Conservation (phyloP, 2,797 vertebrate species). For the Diplodus sargus region DNA sequence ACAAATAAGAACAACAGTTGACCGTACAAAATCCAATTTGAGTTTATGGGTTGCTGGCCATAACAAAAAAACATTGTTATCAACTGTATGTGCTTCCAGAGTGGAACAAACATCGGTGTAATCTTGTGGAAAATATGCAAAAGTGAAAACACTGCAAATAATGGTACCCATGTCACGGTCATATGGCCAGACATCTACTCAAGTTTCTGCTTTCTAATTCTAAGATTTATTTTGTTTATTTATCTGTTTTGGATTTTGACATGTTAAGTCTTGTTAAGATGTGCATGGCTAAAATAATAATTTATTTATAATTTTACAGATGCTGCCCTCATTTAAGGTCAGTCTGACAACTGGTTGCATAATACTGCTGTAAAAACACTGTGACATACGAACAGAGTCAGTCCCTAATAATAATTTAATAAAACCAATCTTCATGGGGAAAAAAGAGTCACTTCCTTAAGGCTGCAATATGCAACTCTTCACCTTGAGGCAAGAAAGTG, state of each 20-base stretch:
- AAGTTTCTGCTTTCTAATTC: slow-evolving; percentile 16
- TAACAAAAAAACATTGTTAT: slow-evolving; percentile 2
- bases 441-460: slow-evolving; percentile 40
- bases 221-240: background rate
- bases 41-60: slow-evolving; percentile 32
- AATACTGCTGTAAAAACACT: slow-evolving; percentile 26
- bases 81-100: slow-evolving; percentile 5
- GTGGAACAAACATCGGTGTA: slow-evolving; percentile 25
- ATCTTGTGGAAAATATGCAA: slow-evolving; percentile 35
- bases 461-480: slow-evolving; percentile 48
- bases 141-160: slow-evolving; percentile 7
- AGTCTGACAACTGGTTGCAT: slow-evolving; percentile 46
- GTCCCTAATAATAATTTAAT: slow-evolving; percentile 17
- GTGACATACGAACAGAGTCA: slow-evolving; percentile 4
- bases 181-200: slow-evolving; percentile 4
- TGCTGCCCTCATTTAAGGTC: slow-evolving; percentile 5
- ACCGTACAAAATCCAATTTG: slow-evolving; percentile 40
- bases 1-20: slow-evolving; percentile 50
- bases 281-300: background rate
- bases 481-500: slow-evolving; percentile 59
- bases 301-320: background rate
- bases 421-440: slow-evolving; percentile 1
- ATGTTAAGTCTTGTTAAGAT: background rate
- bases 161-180: slow-evolving; percentile 1
- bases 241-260: background rate